Evolutionary conservation across 1,140 invertebrate genomes (phyloP), one percentile per base, ranked within the genome.

Genomic region (Piezodorus guildinii): DNA sequence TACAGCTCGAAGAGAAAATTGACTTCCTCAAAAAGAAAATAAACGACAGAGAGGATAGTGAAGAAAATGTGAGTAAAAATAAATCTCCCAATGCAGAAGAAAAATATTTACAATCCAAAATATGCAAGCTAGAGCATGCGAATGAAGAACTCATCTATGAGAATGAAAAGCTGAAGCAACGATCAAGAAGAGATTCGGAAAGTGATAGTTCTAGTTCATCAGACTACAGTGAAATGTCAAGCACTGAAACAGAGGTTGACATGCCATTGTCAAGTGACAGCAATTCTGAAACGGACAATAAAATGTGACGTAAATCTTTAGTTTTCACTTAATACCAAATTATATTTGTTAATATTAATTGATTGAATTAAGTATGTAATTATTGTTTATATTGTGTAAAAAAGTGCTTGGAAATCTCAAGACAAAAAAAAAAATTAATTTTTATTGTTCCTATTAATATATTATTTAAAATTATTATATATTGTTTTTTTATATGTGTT

Each of bases 1-100:
- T 94, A 0, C 78, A 85, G 64, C 78, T 96, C 25, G 91, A 96
- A 76, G 84, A 85, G 43, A 87, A 86, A 70, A 81, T 90, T 58
- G 87, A 91, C 67, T 74, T 79, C 64, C 72, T 91, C 56, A 80
- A 86, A 46, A 85, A 85, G 70, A 75, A 79, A 65, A 68, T 83
- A 64, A 46, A 68, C 63, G 58, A 15, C 23, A 65, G 44, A 1
- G 2, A 25, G 30, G 51, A 21, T 62, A 39, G 16, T 14, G 46
- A 14, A n/a, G 54, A 56, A 30, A 59, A 45, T 51, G 61, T 44
- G 14, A 65, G 34, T n/a, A 34, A 65, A 27, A 52, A 59, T 39
- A 63, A 34, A 3, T 30, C 52, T 0, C 23, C 59, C 6, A 62
- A 54, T 44, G 64, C 66, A 17, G 64, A 66, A 66, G 51, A 63